Evolutionary conservation across 2,888 invertebrate species (phyloP).

Genomic region (Molanna angustata): DNA sequence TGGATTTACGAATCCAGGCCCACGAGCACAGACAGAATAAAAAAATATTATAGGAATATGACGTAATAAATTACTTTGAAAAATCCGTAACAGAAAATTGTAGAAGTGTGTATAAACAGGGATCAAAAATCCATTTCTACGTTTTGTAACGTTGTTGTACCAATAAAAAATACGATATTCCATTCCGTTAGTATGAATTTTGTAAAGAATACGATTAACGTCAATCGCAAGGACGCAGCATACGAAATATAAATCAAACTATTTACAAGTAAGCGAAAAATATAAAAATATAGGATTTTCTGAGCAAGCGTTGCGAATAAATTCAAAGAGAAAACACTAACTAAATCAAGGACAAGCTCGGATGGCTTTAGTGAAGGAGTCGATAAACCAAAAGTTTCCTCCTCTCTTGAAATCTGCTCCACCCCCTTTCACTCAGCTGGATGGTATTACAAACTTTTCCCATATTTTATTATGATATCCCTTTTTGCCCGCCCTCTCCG

Average conservation of each 20-base stretch:
- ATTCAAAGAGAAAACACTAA: conserved; percentile 17
- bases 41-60: too few relatives aligned
- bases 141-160: too few relatives aligned
- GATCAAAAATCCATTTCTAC: too few relatives aligned
- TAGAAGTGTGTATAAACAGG: too few relatives aligned
- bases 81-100: too few relatives aligned
- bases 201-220: conserved; percentile 2
- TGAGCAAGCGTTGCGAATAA: background rate
- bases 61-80: too few relatives aligned
- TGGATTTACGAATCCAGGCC: too few relatives aligned
- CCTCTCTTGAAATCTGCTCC: conserved; percentile 19
- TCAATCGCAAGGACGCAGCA: background rate
- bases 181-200: too few relatives aligned
- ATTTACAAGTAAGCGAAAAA: background rate
- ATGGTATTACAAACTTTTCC: conserved; percentile 27
- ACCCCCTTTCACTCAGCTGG: conserved; percentile 22
- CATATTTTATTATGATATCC: conserved; percentile 31
- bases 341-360: background rate
- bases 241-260: conserved; percentile 1
- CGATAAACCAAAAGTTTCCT: conserved; percentile 29
- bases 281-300: background rate
- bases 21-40: too few relatives aligned
- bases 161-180: too few relatives aligned
- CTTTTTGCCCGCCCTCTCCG: conserved; percentile 15
- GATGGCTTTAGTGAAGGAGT: too few relatives aligned